Base-by-base conservation (phyloP, 2,113 vertebrate species). In the Sylvietta virens region DNA sequence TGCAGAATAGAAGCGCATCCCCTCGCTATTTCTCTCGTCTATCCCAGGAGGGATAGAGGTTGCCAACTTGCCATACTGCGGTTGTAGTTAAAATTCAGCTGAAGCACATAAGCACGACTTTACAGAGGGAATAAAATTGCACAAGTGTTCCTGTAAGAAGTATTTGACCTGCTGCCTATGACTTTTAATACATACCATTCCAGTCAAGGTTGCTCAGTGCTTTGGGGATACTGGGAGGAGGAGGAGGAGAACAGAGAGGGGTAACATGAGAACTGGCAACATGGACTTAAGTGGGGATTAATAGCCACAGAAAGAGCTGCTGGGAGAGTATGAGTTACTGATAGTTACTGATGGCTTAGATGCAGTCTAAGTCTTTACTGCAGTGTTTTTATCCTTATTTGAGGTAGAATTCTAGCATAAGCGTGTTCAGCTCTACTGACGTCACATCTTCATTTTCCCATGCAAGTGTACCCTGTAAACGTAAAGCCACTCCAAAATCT, bases 21-120 rank as follows among this genome's bases (percentile, higher is more conserved):
- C 14, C 15, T 64, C 64, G 15, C 27, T 86, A 15, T 50, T 81
- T 42, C 35, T 57, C 14, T 79, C 0, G 0, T 61, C 47, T 66
- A 0, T 74, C 33, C 51, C 35, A 62, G 60, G 13, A 86, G 6
- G 9, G 13, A 24, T 44, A 48, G 51, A 37, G 31, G 22, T 51
- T 91, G 73, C 60, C 57, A 65, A 42, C 23, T n/a, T 79, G 60
- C 61, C 48, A 39, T n/a, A 33, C 31, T 53, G 50, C 76, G 61
- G 37, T 84, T 79, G 33, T 67, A 54, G 73, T 81, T 94, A 94
- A 94, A 83, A 87, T 84, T 92, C 86, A 71, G 69, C 61, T 91
- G 58, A 89, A 85, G 61, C 84, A 62, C 72, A 78, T 77, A 79
- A 81, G 53, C 40, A 42, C 11, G 19, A 17, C n/a, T 91, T 95